phyloP scores from a whole-genome alignment of 2,888 invertebrate genomes.

The Coenonympha arcania region DNA sequence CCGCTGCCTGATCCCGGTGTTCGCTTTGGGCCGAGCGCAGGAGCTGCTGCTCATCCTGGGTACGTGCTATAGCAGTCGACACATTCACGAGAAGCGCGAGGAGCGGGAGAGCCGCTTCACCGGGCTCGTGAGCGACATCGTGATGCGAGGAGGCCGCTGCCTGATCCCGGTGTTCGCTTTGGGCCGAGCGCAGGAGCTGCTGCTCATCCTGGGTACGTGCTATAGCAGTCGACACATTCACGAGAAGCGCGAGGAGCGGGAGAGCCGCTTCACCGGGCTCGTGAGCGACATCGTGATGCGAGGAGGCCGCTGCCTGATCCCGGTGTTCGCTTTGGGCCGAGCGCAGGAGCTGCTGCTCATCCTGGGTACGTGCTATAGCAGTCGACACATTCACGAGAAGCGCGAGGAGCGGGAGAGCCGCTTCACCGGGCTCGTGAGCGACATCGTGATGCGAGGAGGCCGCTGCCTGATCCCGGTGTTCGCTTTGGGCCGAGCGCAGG shows the following conservation, averaged over 20 bases:
- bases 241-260: constrained; percentile 97
- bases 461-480: constrained; percentile 99
- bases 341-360: constrained; percentile 97
- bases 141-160: constrained; percentile 96
- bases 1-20: constrained; percentile 97
- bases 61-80: too few species aligned
- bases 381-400: constrained; percentile 95
- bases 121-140: constrained; percentile 93
- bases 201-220: too few species aligned
- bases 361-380: too few species aligned
- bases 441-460: constrained; percentile 97
- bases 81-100: constrained; percentile 97
- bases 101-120: constrained; percentile 97
- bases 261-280: constrained; percentile 90
- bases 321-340: constrained; percentile 97
- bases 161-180: constrained; percentile 99
- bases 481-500: constrained; percentile 97
- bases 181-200: constrained; percentile 95
- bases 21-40: constrained; percentile 97
- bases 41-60: constrained; percentile 95
- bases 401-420: constrained; percentile 96
- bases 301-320: constrained; percentile 98
- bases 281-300: constrained; percentile 97
- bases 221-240: too few species aligned
- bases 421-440: constrained; percentile 93